Conservation (phyloP, 1,140 invertebrate genomes). For the Sarcophaga bullata region DNA sequence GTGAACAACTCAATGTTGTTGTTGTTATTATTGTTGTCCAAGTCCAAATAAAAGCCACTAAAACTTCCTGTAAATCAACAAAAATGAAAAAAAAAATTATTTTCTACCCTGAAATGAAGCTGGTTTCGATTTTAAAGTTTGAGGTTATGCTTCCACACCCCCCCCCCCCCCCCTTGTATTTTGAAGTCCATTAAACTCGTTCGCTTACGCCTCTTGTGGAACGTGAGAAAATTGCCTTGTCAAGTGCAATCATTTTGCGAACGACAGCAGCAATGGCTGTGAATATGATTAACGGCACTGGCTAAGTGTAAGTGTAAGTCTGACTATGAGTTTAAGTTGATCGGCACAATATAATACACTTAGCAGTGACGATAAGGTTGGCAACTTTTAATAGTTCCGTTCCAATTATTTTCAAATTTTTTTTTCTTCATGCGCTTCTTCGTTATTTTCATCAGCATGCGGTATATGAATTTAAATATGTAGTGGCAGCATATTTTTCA, state of each 20-base stretch:
- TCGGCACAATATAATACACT: too few relatives aligned
- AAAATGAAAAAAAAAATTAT: background rate
- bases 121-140: background rate
- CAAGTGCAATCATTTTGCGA: background rate
- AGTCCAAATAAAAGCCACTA: too few relatives aligned
- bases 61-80: background rate
- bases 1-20: too few relatives aligned
- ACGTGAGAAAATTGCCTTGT: conserved; percentile 17
- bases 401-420: background rate
- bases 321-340: too few relatives aligned
- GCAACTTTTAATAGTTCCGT: conserved; percentile 9
- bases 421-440: background rate
- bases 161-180: background rate
- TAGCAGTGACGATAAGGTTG: background rate
- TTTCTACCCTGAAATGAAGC: too few relatives aligned
- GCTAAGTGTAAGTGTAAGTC: background rate
- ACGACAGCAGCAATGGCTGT: too few relatives aligned
- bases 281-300: background rate
- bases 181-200: background rate
- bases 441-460: too few relatives aligned
- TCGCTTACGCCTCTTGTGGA: background rate
- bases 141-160: background rate
- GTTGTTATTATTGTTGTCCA: too few relatives aligned
- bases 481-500: too few relatives aligned
- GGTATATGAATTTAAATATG: too few relatives aligned